Percentiles rank a stretch among this genome's conserved stretches.
These are phyloP conservation scores for Pocillopora damicornis DNA, from an alignment of 64 coral and sea anemone genomes.

Conservation along the genomic window DNA sequence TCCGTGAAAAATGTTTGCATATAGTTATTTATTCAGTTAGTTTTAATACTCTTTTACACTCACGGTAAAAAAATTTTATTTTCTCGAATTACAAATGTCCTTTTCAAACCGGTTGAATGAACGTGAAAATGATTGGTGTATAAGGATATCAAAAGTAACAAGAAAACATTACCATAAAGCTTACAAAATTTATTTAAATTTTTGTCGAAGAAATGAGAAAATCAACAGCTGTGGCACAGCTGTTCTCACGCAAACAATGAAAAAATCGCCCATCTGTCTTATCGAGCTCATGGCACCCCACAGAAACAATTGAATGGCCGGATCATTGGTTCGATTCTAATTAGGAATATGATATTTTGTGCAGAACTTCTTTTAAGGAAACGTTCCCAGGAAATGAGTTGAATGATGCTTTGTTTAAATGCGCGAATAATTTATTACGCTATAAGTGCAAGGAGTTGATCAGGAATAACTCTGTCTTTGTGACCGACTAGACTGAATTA, in stretches of 20 bases:
- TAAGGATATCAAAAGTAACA: not conserved
- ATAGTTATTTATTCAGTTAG: not conserved
- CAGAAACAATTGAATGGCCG: conserved; percentile 7
- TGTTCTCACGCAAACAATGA: conserved; percentile 40
- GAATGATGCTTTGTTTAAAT: conserved; percentile 21
- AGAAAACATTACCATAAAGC: conserved; percentile 29
- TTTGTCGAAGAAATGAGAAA: conserved; percentile 29
- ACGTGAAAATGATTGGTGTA: not conserved
- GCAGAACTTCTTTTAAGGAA: conserved; percentile 25
- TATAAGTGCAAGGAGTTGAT: not conserved
- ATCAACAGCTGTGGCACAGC: conserved; percentile 31
- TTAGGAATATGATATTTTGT: conserved; percentile 32
- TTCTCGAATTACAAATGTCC: not conserved
- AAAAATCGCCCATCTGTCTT: conserved; percentile 26
- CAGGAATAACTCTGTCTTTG: not conserved
- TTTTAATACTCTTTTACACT: not conserved
- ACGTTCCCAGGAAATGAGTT: conserved; percentile 30
- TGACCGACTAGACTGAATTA: not conserved
- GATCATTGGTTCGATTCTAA: conserved; percentile 33
- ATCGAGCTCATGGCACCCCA: conserved; percentile 25
- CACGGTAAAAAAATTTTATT: not conserved
- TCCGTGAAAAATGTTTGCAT: not conserved
- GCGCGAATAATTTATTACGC: not conserved
- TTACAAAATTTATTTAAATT: conserved; percentile 27
- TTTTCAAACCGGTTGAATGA: not conserved